Base-by-base conservation (phyloP, 2,113 vertebrate species). In the Oncorhynchus gorbuscha region DNA sequence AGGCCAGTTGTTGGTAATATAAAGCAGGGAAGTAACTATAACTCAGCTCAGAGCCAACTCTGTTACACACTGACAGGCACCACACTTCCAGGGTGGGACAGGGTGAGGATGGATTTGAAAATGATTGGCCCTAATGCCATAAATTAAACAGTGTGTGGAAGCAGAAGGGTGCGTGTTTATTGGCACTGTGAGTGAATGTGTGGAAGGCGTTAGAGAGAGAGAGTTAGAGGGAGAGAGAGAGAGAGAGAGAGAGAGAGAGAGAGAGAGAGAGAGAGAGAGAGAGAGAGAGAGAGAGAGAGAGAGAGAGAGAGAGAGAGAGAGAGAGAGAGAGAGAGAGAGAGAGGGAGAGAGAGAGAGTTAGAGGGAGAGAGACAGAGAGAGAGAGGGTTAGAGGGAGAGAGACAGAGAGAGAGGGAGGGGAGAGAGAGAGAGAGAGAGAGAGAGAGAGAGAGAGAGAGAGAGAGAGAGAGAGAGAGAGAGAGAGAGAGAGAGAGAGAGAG, bases 121-220 rank as follows among this genome's bases (percentile, higher is more conserved):
- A 11, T 32, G 58, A 76, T 18, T n/a, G 24, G 59, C 59, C 59
- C 51, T n/a, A 9, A 62, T 62, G 59, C 59, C n/a, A 22, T 73
- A 24, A 32, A 59, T 51, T 9, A n/a, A 48, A 20, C 59, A 1
- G 28, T 13, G 58, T 32, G 65, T 67, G 6, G 9, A 14, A 7
- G 51, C 26, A 8, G 32, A 76, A 18, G 45, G 68, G 58, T 59
- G 35, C 75, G 73, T 73, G 67, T 64, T 65, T 20, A 45, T 59
- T 51, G 32, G 71, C 32, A 6, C n/a, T 30, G 55, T 62, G 18
- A 28, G 72, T 73, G 66, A 70, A 26, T 59, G 64, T 71, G 35
- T 58, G 32, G 2, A 22, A 20, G 26, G 12, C 20, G 39, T 14
- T 3, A 51, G 14, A 51, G 49, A 16, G 11, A 51, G 11, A 28